A percentile compares a stretch with the other conserved stretches of the same genome.
These are phyloP conservation scores for Epinotia bilunana DNA, from an alignment of 2,888 invertebrate genomes.

Conservation along the genomic window DNA sequence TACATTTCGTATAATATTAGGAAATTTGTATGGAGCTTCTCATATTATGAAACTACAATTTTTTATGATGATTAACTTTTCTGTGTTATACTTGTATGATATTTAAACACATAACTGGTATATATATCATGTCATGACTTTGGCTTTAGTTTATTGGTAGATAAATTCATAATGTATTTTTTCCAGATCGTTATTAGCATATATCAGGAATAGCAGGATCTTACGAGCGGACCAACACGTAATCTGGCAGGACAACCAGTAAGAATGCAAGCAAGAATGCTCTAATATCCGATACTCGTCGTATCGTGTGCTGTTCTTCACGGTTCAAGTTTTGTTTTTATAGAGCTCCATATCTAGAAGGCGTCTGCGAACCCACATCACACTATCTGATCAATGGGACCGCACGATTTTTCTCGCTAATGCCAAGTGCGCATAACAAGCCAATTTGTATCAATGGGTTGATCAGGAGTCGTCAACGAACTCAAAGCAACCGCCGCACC, in stretches of 20 bases:
- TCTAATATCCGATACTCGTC: not conserved
- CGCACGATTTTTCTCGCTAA: slow-evolving; percentile 42
- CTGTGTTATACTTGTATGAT: too few species aligned
- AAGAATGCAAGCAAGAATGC: not conserved
- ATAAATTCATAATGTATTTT: not conserved
- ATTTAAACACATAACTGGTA: too few species aligned
- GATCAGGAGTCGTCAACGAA: slow-evolving; percentile 66
- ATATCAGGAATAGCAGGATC: not conserved
- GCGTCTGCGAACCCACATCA: slow-evolving; percentile 35
- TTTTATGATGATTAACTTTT: too few species aligned
- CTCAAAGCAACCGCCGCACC: slow-evolving; percentile 76
- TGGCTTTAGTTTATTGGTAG: too few species aligned
- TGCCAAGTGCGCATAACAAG: slow-evolving; percentile 64
- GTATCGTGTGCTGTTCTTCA: not conserved
- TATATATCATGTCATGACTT: too few species aligned
- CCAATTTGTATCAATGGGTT: slow-evolving; percentile 75
- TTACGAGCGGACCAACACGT: not conserved
- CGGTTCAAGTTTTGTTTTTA: slow-evolving; percentile 14
- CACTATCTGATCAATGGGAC: slow-evolving; percentile 43
- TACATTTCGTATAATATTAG: not conserved
- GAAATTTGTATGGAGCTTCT: too few species aligned
- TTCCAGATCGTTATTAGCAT: not conserved
- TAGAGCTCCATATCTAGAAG: slow-evolving; percentile 16
- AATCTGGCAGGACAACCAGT: not conserved
- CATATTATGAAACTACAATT: too few species aligned